phyloP scores from a whole-genome alignment of 1,140 invertebrate species.

The Drosophila pruinosa region DNA sequence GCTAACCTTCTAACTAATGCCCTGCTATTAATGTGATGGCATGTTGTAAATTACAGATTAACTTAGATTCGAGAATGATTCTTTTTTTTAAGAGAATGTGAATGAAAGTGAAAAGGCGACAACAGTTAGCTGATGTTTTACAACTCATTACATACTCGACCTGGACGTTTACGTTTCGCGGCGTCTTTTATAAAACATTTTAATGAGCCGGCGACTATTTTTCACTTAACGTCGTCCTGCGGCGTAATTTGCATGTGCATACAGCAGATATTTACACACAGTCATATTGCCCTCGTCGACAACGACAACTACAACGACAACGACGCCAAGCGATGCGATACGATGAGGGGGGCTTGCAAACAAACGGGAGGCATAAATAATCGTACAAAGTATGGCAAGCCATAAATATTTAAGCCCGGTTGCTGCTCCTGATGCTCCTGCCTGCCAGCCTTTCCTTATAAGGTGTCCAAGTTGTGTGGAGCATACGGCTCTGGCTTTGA shows the following conservation, averaged over 20 bases:
- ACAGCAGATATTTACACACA: constrained; percentile 35
- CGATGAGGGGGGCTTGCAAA: constrained; percentile 48
- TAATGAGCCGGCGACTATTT: constrained; percentile 41
- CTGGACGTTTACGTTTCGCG: neutral
- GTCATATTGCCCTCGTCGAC: constrained; percentile 28
- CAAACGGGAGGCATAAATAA: constrained; percentile 74
- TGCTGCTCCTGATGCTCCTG: neutral
- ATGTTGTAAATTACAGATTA: neutral
- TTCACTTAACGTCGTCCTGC: constrained; percentile 40
- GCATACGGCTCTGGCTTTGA: constrained; percentile 44
- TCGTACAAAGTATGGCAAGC: constrained; percentile 74
- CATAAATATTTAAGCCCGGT: constrained; percentile 66
- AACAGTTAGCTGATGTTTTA: constrained; percentile 31
- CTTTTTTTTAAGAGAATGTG: neutral
- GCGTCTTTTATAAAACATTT: constrained; percentile 8
- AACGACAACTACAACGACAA: no score
- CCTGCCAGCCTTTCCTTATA: constrained; percentile 18
- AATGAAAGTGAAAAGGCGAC: neutral
- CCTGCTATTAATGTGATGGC: no score
- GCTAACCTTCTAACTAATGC: no score
- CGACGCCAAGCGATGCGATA: neutral
- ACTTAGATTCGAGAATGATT: neutral
- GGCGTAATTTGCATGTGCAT: constrained; percentile 68
- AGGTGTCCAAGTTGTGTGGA: constrained; percentile 18
- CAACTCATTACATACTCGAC: constrained; percentile 38